Base-by-base conservation (phyloP, 2,888 invertebrate species). In the Epirrhoe tristata region DNA sequence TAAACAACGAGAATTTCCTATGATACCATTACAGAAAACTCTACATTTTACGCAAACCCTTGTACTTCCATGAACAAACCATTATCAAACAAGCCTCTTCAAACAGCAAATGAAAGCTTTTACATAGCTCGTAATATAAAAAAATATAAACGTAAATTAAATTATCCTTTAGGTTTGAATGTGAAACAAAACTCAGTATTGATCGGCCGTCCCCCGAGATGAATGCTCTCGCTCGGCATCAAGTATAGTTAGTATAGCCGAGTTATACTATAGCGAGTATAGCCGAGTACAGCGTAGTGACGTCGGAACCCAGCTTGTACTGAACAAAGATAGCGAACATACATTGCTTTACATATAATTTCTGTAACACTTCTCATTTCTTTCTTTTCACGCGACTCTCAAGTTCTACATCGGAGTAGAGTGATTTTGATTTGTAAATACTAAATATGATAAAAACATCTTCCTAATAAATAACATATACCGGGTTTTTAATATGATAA, bases 131-230 rank as follows among this genome's bases (percentile, higher is more conserved):
- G 39, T 43, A 12, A 10, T 10, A 43, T 43, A 12, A 43, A 43
- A 39, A 39, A 43, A 43, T 12, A 43, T 5, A 43, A 43, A 12
- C 39, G 39, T 43, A 43, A 43, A 43, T 43, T 43, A 43, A 43
- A 43, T 43, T 12, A 43, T 43, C 39, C 39, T n/a, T 53, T 36
- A 7, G 6, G 16, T 52, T 16, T 48, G 61, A 58, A 58, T 54
- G 54, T 58, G 36, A 50, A 58, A 58, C 58, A 24, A 53, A 50
- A 34, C 16, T 8, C 24, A 1, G 58, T 64, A 64, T 64, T 64
- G 63, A 64, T 64, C 58, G 53, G 24, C 5, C 53, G 36, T 64
- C 48, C 53, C 10, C n/a, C 34, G 59, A 52, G 57, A 58, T 57
- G 53, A 58, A 52, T 58, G 48, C 32, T 51, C 56, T 48, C 7